Conservation (phyloP, 1,140 invertebrate genomes). For the Lutraria rhynchaena region DNA sequence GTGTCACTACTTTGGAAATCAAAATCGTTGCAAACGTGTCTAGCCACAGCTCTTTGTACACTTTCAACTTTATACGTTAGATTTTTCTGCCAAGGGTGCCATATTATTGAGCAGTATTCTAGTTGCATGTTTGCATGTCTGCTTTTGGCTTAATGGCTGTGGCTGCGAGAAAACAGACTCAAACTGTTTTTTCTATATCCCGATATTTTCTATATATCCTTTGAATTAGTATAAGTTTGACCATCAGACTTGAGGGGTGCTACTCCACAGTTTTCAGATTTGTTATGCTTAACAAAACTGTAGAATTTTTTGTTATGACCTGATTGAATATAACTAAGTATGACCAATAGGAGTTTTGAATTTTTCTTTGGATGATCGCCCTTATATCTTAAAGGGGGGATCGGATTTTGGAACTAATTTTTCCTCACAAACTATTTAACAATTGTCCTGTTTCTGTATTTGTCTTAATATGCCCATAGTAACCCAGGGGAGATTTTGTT, state of each 20-base stretch:
- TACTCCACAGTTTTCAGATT: conserved; percentile 6
- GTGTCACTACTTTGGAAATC: conserved; percentile 26
- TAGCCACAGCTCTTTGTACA: conserved; percentile 14
- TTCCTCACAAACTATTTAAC: too few relatives aligned
- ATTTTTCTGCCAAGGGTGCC: conserved; percentile 4
- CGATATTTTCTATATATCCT: conserved; percentile 25
- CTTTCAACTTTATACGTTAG: conserved; percentile 9
- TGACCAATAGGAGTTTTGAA: too few relatives aligned
- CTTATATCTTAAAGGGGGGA: not conserved
- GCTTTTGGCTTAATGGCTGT: conserved; percentile 15
- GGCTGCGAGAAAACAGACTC: conserved; percentile 38
- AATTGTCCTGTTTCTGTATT: too few relatives aligned
- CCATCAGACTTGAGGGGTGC: conserved; percentile 2
- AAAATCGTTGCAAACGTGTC: conserved; percentile 18
- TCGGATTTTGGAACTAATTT: not conserved
- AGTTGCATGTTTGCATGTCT: conserved; percentile 15
- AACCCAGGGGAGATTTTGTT: conserved; percentile 9
- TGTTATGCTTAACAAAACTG: too few relatives aligned
- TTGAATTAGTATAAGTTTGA: conserved; percentile 21
- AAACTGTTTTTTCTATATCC: conserved; percentile 48
- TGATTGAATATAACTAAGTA: not conserved
- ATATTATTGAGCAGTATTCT: conserved; percentile 3
- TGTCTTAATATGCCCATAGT: conserved; percentile 4
- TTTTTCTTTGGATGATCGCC: too few relatives aligned
- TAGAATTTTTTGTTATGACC: not conserved